Evolutionary conservation across 1,140 invertebrate species (phyloP), one percentile per base, ranked within the genome.

Genomic region (Tetragonula clypearis): DNA sequence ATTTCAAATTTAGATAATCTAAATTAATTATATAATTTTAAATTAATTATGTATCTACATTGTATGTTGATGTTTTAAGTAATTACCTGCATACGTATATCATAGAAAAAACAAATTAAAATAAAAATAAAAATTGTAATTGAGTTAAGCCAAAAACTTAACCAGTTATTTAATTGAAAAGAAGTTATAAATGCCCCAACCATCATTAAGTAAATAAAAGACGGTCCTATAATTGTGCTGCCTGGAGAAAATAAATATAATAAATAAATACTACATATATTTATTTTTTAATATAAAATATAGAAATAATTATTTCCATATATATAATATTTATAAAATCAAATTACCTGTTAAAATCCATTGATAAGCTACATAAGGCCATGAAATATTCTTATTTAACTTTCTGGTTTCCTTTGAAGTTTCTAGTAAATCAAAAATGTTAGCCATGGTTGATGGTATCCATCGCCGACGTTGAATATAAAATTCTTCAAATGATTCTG

Each of bases 151-250:
- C 96, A 95, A 82, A 98, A 98, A 87, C 97, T 97, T 2, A 96
- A 95, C 96, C 97, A 98, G 90, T 98, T 97, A 83, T 96, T 95
- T 84, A 98, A 96, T 53, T 96, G 95, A 89, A 98, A 98, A 2
- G 97, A 97, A 12, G 98, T 96, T 1, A 98, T 97, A 88, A 98
- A 97, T 4, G 98, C 97, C 87, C 98, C 98, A 11, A 98, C 97
- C 94, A 99, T 96, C 98, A 98, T 99, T 65, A 98, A 96, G 90
- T 98, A 97, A 78, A 98, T 98, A 8, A 98, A 98, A 60, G 97
- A 98, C 21, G 97, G 97, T 60, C 97, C 97, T 74, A 98, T 94
- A 82, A 98, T 96, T 17, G 97, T 98, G 84, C 97, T 97, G 53
- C 96, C 95, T 96, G 96, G 96, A 88, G 97, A 80, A 82, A 92